Percentiles rank a stretch among this genome's conserved stretches.
Conservation (phyloP, 2,797 vertebrate species). For the Macroramphosus scolopax region DNA sequence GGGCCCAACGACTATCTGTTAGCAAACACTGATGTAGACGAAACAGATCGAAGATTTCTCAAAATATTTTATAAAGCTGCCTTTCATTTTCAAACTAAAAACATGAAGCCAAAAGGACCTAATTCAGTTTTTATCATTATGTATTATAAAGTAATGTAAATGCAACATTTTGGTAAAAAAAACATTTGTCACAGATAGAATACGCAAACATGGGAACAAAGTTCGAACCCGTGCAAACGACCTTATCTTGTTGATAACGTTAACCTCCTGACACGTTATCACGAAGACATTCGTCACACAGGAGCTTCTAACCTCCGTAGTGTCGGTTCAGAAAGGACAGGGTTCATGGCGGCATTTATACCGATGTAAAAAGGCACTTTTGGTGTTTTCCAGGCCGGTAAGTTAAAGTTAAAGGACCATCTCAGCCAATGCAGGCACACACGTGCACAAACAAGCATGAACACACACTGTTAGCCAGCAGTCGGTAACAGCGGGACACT, state of each 20-base stretch:
- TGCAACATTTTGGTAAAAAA: too few relatives aligned
- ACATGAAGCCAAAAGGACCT: too few relatives aligned
- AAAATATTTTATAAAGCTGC: too few relatives aligned
- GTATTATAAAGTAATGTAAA: too few relatives aligned
- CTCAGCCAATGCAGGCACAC: conserved; percentile 15
- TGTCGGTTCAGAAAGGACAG: too few relatives aligned
- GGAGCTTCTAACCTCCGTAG: conserved; percentile 1
- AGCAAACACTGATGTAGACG: too few relatives aligned
- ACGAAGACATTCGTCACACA: conserved; percentile 7
- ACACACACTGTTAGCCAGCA: conserved; percentile 33
- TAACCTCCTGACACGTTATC: conserved; percentile 31
- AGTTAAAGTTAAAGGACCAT: conserved; percentile 2
- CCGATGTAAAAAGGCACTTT: neutral
- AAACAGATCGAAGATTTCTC: too few relatives aligned
- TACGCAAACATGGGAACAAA: conserved; percentile 13
- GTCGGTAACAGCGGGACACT: conserved; percentile 35
- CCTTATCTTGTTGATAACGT: conserved; percentile 19
- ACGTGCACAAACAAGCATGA: neutral
- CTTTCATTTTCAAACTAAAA: too few relatives aligned
- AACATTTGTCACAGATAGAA: too few relatives aligned
- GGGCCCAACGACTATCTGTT: too few relatives aligned
- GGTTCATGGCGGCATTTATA: too few relatives aligned
- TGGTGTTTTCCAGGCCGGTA: conserved; percentile 2
- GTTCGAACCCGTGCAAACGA: conserved; percentile 23
- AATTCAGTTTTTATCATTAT: too few relatives aligned